phyloP scores from a whole-genome alignment of 2,797 vertebrate species.

The Lophotriccus pileatus region DNA sequence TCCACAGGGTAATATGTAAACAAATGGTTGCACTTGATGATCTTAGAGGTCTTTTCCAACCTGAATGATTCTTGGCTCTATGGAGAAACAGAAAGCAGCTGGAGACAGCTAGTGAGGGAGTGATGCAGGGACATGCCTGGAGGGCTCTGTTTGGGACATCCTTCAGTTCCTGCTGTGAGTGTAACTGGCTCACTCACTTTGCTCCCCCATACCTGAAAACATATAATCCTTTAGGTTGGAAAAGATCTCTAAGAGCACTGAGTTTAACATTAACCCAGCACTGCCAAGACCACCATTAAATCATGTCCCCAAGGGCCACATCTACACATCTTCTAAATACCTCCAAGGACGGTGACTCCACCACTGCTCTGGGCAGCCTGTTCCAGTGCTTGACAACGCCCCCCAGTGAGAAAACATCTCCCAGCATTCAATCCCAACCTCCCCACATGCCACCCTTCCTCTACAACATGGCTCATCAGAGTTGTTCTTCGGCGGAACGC shows the following conservation, averaged over 20 bases:
- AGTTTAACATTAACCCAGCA: neutral
- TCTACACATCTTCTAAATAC: neutral
- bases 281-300: neutral
- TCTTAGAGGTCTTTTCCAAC: neutral
- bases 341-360: neutral
- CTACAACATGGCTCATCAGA: neutral
- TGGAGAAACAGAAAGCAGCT: neutral
- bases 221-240: neutral
- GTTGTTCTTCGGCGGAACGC: accelerated
- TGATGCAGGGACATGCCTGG: too few relatives aligned
- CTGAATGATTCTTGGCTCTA: neutral
- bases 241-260: neutral
- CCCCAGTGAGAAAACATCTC: neutral
- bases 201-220: accelerated
- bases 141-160: neutral
- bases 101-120: neutral
- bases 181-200: neutral
- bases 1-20: neutral
- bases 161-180: neutral
- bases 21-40: neutral
- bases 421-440: neutral
- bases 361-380: neutral
- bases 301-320: accelerated
- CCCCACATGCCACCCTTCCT: neutral
- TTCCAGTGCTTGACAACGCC: neutral